Evolutionary conservation across 64 coral and sea anemone species (phyloP).

Genomic region (Montipora foliosa): DNA sequence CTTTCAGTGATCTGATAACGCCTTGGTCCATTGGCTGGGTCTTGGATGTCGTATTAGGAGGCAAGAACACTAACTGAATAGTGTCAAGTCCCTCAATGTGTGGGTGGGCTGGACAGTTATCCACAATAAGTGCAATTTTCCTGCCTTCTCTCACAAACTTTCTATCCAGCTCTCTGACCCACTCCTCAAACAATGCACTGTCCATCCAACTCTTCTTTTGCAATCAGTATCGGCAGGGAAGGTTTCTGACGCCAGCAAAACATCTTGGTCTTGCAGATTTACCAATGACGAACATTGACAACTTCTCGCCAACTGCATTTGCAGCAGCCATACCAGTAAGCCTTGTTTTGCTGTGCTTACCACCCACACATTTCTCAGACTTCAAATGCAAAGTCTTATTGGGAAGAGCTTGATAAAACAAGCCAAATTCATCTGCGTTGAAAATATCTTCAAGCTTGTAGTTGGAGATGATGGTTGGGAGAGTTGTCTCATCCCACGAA

Average conservation of each 20-base stretch:
- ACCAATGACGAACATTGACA: slow-evolving; percentile 69
- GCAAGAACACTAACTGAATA: slow-evolving; percentile 64
- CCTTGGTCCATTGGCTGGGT: slow-evolving; percentile 71
- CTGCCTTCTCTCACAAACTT: slow-evolving; percentile 60
- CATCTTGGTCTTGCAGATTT: slow-evolving; percentile 59
- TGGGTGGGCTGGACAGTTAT: slow-evolving; percentile 66
- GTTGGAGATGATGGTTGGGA: slow-evolving; percentile 46
- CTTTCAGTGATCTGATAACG: slow-evolving; percentile 61
- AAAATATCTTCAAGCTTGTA: slow-evolving; percentile 53
- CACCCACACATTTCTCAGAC: slow-evolving; percentile 71
- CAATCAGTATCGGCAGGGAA: slow-evolving; percentile 41
- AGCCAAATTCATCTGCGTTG: slow-evolving; percentile 70
- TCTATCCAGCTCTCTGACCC: slow-evolving; percentile 66
- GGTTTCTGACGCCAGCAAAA: slow-evolving; percentile 37
- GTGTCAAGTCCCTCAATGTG: slow-evolving; percentile 47
- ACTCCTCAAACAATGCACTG: slow-evolving; percentile 65
- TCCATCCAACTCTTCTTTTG: slow-evolving; percentile 70
- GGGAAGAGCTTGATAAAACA: slow-evolving; percentile 77
- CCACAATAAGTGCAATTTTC: slow-evolving; percentile 69
- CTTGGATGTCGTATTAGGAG: slow-evolving; percentile 61
- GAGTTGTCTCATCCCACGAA: slow-evolving; percentile 70
- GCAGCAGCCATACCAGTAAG: slow-evolving; percentile 75
- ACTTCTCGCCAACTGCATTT: slow-evolving; percentile 59
- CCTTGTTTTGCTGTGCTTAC: slow-evolving; percentile 68
- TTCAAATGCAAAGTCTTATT: slow-evolving; percentile 70